Conservation (phyloP, 30 jellyfish, hydroid and myxozoan genomes). For the Cassiopea xamachana region DNA sequence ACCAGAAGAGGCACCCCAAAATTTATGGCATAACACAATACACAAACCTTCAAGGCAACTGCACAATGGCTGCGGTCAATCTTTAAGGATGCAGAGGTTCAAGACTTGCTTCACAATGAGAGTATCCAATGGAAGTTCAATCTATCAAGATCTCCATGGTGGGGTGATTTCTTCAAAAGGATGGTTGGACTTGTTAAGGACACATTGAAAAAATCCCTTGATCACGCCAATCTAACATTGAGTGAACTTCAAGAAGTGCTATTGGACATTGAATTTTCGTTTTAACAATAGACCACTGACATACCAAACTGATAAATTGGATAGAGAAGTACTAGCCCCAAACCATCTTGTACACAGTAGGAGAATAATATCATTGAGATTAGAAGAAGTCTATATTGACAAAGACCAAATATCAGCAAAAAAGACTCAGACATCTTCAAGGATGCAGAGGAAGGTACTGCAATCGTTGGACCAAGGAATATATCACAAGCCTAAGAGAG, state of each 20-base stretch:
- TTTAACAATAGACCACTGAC: slow-evolving; percentile 65
- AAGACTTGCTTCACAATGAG: too few relatives aligned
- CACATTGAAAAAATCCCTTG: slow-evolving; percentile 42
- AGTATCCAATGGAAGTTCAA: slow-evolving; percentile 27
- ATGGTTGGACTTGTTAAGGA: slow-evolving; percentile 52
- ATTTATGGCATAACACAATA: slow-evolving; percentile 49
- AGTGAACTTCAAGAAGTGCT: background rate
- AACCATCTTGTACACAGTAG: slow-evolving; percentile 39
- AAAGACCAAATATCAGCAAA: slow-evolving; percentile 49
- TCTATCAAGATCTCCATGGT: slow-evolving; percentile 60
- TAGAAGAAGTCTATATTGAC: slow-evolving; percentile 43
- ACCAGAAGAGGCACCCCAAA: slow-evolving; percentile 55
- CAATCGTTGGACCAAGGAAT: slow-evolving; percentile 36
- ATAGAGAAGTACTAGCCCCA: slow-evolving; percentile 46
- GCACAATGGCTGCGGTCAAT: slow-evolving; percentile 41
- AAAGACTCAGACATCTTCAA: slow-evolving; percentile 29
- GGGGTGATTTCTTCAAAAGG: slow-evolving; percentile 72
- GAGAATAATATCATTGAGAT: slow-evolving; percentile 28
- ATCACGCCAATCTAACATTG: slow-evolving; percentile 1
- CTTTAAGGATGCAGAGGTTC: background rate
- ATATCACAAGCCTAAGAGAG: slow-evolving; percentile 27
- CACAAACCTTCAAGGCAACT: slow-evolving; percentile 29
- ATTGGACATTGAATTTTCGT: slow-evolving; percentile 45
- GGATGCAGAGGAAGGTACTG: slow-evolving; percentile 36
- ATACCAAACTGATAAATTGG: slow-evolving; percentile 66